These are phyloP conservation scores for Sycophaga agraensis DNA, from an alignment of 1,140 invertebrate species.

Conservation along the genomic window DNA sequence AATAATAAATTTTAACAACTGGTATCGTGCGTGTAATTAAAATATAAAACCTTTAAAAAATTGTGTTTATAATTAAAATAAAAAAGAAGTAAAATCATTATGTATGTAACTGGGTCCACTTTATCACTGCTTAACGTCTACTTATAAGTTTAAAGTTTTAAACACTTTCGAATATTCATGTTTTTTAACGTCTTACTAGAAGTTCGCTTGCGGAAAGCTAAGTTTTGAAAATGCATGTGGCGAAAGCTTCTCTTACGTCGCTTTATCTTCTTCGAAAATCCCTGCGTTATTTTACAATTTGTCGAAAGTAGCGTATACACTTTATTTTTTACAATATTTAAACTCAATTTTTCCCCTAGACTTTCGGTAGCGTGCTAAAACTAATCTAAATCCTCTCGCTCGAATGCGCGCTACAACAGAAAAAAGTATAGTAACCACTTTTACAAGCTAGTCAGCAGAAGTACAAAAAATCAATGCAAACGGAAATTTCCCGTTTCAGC, in stretches of 20 bases:
- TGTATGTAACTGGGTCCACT: background rate
- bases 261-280: background rate
- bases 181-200: background rate
- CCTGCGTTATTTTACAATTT: background rate
- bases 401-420: no score
- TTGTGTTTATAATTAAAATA: background rate
- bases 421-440: no score
- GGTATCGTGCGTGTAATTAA: no score
- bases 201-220: conserved; percentile 5
- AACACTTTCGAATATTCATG: background rate
- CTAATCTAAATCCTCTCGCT: no score
- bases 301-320: background rate
- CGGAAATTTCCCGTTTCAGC: no score
- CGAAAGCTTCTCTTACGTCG: conserved; percentile 1
- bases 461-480: no score
- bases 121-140: conserved; percentile 4
- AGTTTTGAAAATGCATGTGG: conserved; percentile 3
- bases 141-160: background rate
- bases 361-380: no score
- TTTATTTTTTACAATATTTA: no score
- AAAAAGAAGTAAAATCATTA: background rate
- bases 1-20: no score
- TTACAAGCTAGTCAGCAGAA: no score
- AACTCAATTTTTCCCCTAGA: no score
- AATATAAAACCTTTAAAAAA: no score